Evolutionary conservation across 2,888 invertebrate genomes (phyloP).

Genomic region (Pomacea canaliculata): DNA sequence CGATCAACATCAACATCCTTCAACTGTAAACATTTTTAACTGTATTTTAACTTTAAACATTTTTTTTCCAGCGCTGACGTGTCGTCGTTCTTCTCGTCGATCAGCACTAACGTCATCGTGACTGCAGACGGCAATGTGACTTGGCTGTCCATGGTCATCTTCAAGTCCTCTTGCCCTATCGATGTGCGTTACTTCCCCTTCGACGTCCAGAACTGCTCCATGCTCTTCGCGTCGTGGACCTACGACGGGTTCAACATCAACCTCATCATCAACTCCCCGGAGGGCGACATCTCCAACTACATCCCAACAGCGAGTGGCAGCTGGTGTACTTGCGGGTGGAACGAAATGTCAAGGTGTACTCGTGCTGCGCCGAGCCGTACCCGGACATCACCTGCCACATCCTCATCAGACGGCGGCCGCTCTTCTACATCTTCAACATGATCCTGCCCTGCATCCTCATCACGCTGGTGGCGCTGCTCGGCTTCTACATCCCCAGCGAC

Average conservation of each 20-base stretch:
- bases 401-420: constrained; percentile 71
- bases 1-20: no score
- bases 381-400: constrained; percentile 73
- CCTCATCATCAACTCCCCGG: constrained; percentile 73
- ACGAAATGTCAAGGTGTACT: constrained; percentile 26
- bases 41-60: no score
- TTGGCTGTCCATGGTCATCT: constrained; percentile 74
- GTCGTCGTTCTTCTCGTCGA: constrained; percentile 60
- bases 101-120: constrained; percentile 74
- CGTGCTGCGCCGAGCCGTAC: constrained; percentile 66
- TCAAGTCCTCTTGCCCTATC: constrained; percentile 73
- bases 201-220: constrained; percentile 73
- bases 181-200: constrained; percentile 75
- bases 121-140: constrained; percentile 73
- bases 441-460: constrained; percentile 74
- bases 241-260: constrained; percentile 72
- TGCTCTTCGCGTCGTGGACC: constrained; percentile 75
- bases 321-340: constrained; percentile 74
- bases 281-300: constrained; percentile 88
- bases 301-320: constrained; percentile 92
- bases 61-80: constrained; percentile 64
- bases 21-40: no score
- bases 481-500: constrained; percentile 74
- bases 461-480: constrained; percentile 73
- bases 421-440: constrained; percentile 74